Evolutionary conservation across 1,140 invertebrate genomes (phyloP).

Genomic region (Holotrichia oblita): DNA sequence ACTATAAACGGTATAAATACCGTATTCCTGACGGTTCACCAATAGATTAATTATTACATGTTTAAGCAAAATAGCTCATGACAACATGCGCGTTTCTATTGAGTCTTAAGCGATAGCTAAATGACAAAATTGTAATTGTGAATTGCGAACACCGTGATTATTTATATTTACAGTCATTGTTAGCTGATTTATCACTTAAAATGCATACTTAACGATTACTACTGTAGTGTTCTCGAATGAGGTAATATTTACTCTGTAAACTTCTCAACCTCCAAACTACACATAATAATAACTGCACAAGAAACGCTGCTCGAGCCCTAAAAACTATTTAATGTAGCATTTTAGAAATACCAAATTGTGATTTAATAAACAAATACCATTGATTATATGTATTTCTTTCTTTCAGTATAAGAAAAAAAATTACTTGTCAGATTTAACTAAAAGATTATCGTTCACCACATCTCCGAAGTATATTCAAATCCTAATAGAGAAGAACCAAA

Average conservation of each 20-base stretch:
- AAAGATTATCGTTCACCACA: too few species aligned
- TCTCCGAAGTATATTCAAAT: too few species aligned
- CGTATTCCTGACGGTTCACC: neutral
- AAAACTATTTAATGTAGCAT: too few species aligned
- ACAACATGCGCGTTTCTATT: neutral
- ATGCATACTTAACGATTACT: neutral
- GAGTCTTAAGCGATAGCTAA: neutral
- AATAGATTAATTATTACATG: neutral
- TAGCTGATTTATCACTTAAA: neutral
- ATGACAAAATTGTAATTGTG: neutral
- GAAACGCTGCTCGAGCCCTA: too few species aligned
- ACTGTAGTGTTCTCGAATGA: neutral
- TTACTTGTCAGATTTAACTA: too few species aligned
- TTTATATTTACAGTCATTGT: neutral
- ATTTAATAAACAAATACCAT: too few species aligned
- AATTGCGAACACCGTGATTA: neutral
- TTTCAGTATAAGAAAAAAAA: too few species aligned
- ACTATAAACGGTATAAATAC: constrained; percentile 5
- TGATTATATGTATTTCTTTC: too few species aligned
- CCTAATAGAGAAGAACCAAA: too few species aligned
- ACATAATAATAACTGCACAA: too few species aligned
- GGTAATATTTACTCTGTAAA: neutral
- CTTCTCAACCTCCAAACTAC: too few species aligned
- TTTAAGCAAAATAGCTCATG: neutral
- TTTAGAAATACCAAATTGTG: too few species aligned